Conservation (phyloP, 2,113 vertebrate species). For the Menura novaehollandiae region DNA sequence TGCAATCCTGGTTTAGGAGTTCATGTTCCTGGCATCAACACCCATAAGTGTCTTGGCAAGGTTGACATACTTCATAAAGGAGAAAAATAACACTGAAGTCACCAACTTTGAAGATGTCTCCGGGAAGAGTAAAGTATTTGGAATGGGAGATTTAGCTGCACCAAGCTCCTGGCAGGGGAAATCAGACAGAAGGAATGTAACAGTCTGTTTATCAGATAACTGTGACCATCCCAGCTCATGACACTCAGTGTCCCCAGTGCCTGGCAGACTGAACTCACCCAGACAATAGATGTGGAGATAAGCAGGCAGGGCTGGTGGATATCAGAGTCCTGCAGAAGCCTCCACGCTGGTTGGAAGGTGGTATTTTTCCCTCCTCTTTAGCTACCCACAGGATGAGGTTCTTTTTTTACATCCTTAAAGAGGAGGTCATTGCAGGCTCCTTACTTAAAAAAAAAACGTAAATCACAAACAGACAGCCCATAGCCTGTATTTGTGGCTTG, state of each 20-base stretch:
- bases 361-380: not conserved
- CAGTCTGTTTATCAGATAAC: not conserved
- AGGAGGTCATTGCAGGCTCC: not conserved
- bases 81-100: not conserved
- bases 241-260: not conserved
- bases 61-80: not conserved
- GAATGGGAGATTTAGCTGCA: not conserved
- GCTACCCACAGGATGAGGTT: not conserved
- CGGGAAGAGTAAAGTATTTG: not conserved
- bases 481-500: not conserved
- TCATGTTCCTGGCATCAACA: not conserved
- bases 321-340: not conserved
- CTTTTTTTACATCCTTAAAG: not conserved
- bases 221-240: not conserved
- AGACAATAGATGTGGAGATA: not conserved
- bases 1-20: not conserved
- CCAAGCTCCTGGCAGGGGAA: not conserved
- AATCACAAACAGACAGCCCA: not conserved
- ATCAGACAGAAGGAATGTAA: not conserved
- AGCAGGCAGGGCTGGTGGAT: not conserved
- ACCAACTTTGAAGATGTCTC: not conserved
- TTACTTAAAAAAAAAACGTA: not conserved
- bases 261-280: not conserved
- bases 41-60: not conserved
- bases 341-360: fast-evolving